Percentiles rank a stretch among this genome's conserved stretches.
Conservation (phyloP, 2,888 invertebrate genomes). For the Stomorhina lunata region DNA sequence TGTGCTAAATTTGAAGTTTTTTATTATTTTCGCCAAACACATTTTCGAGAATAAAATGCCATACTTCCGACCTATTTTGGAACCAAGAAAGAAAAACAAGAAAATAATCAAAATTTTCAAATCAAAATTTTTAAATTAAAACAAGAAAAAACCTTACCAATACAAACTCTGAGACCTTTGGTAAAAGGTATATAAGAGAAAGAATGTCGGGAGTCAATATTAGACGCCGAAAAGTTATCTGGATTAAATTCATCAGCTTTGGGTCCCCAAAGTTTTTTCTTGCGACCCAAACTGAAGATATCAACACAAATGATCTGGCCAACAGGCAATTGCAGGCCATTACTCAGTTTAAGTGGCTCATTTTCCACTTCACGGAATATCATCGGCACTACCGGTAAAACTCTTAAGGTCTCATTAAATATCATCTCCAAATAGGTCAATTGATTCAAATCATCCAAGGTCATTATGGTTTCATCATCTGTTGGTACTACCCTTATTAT, state of each 20-base stretch:
- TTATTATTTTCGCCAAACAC: constrained; percentile 72
- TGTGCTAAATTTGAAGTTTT: constrained; percentile 73
- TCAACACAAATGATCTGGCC: constrained; percentile 73
- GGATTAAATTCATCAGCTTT: constrained; percentile 76
- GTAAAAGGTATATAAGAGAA: constrained; percentile 76
- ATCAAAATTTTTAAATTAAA: background rate
- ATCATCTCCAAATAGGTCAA: constrained; percentile 74
- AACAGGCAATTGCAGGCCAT: constrained; percentile 72
- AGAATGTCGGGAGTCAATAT: constrained; percentile 73
- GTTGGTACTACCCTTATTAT: constrained; percentile 68
- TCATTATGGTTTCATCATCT: constrained; percentile 66
- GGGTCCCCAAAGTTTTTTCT: constrained; percentile 74
- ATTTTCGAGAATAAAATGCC: constrained; percentile 73
- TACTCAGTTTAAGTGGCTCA: constrained; percentile 69
- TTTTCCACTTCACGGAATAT: constrained; percentile 69
- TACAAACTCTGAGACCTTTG: constrained; percentile 72
- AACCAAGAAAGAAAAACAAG: constrained; percentile 44
- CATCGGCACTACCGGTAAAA: constrained; percentile 74
- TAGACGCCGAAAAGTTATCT: constrained; percentile 75
- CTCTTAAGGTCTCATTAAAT: constrained; percentile 74
- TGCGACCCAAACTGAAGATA: constrained; percentile 75
- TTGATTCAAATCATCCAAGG: constrained; percentile 70
- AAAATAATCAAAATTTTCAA: background rate
- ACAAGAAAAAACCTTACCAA: too few species aligned
- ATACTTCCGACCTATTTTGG: constrained; percentile 75